These are phyloP conservation scores for Drosophila oshimai DNA, from an alignment of 1,140 invertebrate genomes.

Conservation along the genomic window DNA sequence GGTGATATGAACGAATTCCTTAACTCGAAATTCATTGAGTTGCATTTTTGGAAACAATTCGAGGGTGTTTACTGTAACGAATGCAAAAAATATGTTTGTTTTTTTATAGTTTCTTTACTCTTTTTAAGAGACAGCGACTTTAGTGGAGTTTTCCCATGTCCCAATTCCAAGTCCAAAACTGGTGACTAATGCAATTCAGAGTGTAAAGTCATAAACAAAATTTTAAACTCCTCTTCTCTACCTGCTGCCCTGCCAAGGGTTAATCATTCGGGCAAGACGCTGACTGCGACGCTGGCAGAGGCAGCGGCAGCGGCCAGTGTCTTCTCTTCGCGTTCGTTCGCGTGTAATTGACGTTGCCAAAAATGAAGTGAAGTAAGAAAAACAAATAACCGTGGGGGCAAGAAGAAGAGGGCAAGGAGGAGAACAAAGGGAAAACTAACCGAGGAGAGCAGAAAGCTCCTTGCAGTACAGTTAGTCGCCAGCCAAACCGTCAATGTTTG, in stretches of 20 bases:
- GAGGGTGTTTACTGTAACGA: no score
- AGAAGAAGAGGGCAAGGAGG: not conserved
- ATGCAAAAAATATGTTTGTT: no score
- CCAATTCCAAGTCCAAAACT: not conserved
- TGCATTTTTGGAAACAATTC: no score
- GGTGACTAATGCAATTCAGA: no score
- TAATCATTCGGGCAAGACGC: conserved; percentile 1
- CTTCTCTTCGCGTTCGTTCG: not conserved
- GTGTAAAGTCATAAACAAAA: no score
- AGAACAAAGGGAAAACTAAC: conserved; percentile 21
- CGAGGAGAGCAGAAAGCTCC: not conserved
- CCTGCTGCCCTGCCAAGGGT: conserved; percentile 5
- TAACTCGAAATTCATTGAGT: no score
- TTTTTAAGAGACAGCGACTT: no score
- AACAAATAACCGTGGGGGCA: not conserved
- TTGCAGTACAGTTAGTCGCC: conserved; percentile 29
- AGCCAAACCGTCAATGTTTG: not conserved
- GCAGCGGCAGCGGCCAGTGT: no score
- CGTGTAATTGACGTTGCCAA: conserved; percentile 36
- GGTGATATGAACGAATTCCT: not conserved
- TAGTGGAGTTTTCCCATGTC: no score
- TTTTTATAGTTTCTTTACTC: no score
- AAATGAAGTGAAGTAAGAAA: conserved; percentile 20
- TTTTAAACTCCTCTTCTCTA: not conserved
- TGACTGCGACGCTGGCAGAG: not conserved